phyloP scores from a whole-genome alignment of 2,113 vertebrate species.

The Pluvianellus socialis region DNA sequence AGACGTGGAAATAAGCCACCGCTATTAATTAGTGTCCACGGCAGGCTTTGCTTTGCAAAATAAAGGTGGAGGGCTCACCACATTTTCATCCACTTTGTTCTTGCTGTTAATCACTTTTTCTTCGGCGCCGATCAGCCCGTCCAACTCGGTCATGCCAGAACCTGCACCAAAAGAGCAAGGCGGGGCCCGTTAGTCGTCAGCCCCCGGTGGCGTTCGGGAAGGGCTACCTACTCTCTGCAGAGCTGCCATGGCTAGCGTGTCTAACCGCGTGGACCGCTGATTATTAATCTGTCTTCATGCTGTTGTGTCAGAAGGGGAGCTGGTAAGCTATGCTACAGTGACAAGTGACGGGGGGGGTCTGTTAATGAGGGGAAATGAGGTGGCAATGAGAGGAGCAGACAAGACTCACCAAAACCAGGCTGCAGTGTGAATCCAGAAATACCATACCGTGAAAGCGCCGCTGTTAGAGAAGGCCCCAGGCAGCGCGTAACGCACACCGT shows the following conservation, averaged over 20 bases:
- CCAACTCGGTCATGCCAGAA: conserved; percentile 86
- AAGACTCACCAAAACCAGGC: background rate
- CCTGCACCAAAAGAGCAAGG: conserved; percentile 75
- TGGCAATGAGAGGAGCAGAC: conserved; percentile 27
- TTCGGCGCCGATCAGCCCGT: conserved; percentile 89
- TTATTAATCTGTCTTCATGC: background rate
- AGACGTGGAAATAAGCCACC: background rate
- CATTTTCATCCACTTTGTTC: conserved; percentile 86
- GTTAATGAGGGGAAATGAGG: conserved; percentile 37
- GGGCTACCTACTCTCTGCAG: background rate
- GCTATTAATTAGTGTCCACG: background rate
- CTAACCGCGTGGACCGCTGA: background rate
- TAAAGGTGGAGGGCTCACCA: conserved; percentile 79
- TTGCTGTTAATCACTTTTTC: conserved; percentile 94
- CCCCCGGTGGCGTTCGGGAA: background rate
- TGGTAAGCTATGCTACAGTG: background rate
- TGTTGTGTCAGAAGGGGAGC: background rate
- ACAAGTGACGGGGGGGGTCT: conserved; percentile 3
- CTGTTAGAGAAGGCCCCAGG: background rate
- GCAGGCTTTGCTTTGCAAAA: background rate
- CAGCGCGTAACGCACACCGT: fast-evolving
- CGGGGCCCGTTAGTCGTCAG: background rate
- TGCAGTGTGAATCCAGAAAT: background rate
- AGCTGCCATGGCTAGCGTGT: background rate
- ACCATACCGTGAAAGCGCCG: background rate